phyloP scores from a whole-genome alignment of 2,888 invertebrate genomes.

The Bellardia bayeri region DNA sequence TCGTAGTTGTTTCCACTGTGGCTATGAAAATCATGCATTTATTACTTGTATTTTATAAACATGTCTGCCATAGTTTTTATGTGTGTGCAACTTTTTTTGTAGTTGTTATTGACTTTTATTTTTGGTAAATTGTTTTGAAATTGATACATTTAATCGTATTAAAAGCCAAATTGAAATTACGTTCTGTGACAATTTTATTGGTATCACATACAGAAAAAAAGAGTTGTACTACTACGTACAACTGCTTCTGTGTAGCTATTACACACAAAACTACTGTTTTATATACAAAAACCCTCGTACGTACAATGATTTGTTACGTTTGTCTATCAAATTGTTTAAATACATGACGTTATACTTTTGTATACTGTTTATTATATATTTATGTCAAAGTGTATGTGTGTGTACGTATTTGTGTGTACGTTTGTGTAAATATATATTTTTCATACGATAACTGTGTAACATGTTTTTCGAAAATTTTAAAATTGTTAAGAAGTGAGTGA shows the following conservation, averaged over 20 bases:
- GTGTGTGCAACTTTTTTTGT: neutral
- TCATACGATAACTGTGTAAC: neutral
- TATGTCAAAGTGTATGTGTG: neutral
- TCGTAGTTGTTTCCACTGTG: no score
- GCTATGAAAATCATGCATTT: neutral
- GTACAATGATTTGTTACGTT: conserved; percentile 48
- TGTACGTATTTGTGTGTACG: neutral
- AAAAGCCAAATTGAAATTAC: conserved; percentile 72
- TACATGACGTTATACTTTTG: neutral
- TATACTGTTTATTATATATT: neutral
- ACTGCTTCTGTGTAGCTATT: conserved; percentile 21
- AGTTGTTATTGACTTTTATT: conserved; percentile 42
- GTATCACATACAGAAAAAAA: conserved; percentile 45
- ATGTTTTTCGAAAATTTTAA: neutral
- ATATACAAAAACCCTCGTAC: neutral
- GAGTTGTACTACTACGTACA: neutral
- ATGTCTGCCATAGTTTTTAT: conserved; percentile 14
- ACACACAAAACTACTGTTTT: conserved; percentile 6
- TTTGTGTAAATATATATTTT: neutral
- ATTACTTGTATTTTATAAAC: neutral
- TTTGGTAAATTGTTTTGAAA: conserved; percentile 68
- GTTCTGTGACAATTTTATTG: conserved; percentile 69
- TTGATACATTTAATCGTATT: conserved; percentile 74
- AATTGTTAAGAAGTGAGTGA: neutral
- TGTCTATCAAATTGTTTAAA: conserved; percentile 42